Evolutionary conservation across 2,113 vertebrate species (phyloP), one percentile per base, ranked within the genome.

Genomic region (Phalacrocorax carbo): DNA sequence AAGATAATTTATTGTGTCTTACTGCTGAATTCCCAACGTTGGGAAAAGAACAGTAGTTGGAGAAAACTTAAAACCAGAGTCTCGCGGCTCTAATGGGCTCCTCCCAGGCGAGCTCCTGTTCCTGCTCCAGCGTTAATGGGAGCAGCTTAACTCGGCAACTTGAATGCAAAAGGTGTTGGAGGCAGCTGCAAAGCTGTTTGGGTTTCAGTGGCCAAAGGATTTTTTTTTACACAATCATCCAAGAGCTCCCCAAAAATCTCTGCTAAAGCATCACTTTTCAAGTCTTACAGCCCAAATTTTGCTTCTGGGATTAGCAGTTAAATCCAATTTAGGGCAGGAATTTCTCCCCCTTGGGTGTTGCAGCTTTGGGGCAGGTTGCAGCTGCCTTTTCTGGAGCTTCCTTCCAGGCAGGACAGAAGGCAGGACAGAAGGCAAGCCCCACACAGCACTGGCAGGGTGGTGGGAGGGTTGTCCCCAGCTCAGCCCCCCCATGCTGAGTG

Each of bases 1-100:
- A 85, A 78, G 36, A 85, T 71, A 7, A 84, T 90, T 91, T 57
- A 68, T 85, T 93, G 58, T 83, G 30, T 84, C 34, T 23, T 75
- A 17, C 40, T 90, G 86, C 57, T 82, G 11, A 85, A 89, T 94
- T 69, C 89, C 46, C 57, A 22, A 64, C 21, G 1, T 8, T 88
- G 70, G 30, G 55, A 40, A 60, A 78, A 85, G 21, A 85, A 11
- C 30, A 3, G 38, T 66, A 88, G 21, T 26, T 84, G 64, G 42
- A 78, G 52, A 75, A 71, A 70, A 88, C n/a, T 49, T 48, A 69
- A 81, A 82, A 57, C 75, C 70, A 82, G 49, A 65, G 58, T 36
- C 27, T 75, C 23, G 25, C 1, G 14, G 68, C 49, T 76, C 40
- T 75, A 38, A 29, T 32, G 65, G 60, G 55, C 92, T 72, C 92